Percentiles rank a stretch among this genome's conserved stretches.
phyloP scores from a whole-genome alignment of 2,888 invertebrate genomes.

The Sipha maydis region DNA sequence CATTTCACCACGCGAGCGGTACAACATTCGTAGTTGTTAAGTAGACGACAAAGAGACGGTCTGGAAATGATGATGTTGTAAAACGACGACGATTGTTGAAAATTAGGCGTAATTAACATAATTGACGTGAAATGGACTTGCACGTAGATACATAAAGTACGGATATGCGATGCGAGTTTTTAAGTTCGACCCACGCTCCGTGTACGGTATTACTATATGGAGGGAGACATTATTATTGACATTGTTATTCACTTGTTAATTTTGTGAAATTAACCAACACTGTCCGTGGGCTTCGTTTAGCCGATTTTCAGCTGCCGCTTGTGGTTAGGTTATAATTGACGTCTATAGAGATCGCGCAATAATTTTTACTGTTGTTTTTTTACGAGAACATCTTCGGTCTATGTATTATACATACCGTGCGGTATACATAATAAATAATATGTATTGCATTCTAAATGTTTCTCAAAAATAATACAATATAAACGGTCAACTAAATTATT shows the following conservation, averaged over 20 bases:
- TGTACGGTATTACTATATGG: not conserved
- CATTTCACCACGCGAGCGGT: too few species aligned
- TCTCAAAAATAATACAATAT: too few species aligned
- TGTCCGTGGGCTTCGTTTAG: not conserved
- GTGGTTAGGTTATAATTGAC: not conserved
- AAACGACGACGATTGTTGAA: not conserved
- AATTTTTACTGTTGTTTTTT: too few species aligned
- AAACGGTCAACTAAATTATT: too few species aligned
- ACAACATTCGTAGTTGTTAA: not conserved
- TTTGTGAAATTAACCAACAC: not conserved
- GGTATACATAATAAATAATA: too few species aligned
- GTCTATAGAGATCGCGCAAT: not conserved
- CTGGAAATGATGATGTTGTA: too few species aligned
- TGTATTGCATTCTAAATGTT: too few species aligned
- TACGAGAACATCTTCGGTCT: not conserved
- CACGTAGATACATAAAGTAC: not conserved
- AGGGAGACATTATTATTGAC: not conserved
- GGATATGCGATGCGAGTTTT: not conserved
- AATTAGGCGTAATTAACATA: not conserved
- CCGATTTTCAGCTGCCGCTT: not conserved
- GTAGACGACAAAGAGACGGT: not conserved
- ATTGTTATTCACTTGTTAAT: not conserved
- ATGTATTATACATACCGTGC: not conserved
- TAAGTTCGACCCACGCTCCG: not conserved
- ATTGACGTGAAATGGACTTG: not conserved